A percentile compares a stretch with the other conserved stretches of the same genome.
These are phyloP conservation scores for Geothlypis trichas DNA, from an alignment of 2,113 vertebrate genomes.

Conservation along the genomic window DNA sequence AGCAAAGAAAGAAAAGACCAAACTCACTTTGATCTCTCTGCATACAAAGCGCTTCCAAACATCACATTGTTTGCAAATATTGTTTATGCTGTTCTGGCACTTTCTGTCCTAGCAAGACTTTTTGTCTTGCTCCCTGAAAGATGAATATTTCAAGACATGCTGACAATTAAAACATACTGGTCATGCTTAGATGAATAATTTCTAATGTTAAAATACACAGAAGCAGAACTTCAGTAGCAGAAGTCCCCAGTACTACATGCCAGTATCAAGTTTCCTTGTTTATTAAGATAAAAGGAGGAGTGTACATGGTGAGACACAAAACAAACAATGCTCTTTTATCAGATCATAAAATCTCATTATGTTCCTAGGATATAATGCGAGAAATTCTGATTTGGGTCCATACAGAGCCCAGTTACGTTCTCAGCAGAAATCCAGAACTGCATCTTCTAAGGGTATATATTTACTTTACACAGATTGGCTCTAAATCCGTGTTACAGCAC, in stretches of 20 bases:
- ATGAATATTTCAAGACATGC: neutral
- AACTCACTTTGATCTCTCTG: neutral
- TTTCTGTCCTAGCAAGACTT: neutral
- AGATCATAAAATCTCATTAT: neutral
- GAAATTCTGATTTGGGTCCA: neutral
- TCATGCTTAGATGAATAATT: neutral
- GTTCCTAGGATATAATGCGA: neutral
- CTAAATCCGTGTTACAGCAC: neutral
- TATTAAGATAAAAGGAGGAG: neutral
- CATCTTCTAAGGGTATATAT: neutral
- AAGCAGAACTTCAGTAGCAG: neutral
- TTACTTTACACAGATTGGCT: neutral
- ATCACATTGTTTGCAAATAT: neutral
- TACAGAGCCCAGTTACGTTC: neutral
- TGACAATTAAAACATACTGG: neutral
- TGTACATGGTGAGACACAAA: neutral
- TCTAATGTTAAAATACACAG: neutral
- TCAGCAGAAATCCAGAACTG: neutral
- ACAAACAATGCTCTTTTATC: neutral
- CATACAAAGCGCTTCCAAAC: neutral
- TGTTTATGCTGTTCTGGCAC: neutral
- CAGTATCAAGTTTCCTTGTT: neutral
- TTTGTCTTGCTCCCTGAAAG: neutral
- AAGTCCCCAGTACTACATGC: neutral
- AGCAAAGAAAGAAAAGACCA: neutral